phyloP scores from a whole-genome alignment of 1,140 invertebrate genomes.

The Periplaneta americana region DNA sequence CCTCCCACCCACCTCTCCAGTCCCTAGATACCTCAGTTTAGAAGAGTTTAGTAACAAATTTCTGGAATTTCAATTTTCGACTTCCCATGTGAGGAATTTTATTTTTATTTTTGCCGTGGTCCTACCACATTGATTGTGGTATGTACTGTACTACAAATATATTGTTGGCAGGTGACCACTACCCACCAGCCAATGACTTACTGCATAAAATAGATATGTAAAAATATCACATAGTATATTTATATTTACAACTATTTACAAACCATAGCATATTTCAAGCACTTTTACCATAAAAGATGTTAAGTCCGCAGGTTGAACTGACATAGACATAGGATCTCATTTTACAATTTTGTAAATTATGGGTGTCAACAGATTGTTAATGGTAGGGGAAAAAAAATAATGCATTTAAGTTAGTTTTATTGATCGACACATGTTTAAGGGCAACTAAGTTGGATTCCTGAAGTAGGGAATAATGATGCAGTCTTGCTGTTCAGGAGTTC shows the following conservation, averaged over 20 bases:
- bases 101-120: not conserved
- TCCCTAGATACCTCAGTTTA: no score
- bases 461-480: not conserved
- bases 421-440: not conserved
- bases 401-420: not conserved
- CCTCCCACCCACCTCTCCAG: no score
- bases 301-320: not conserved
- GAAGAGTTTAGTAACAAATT: no score
- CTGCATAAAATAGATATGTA: not conserved
- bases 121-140: not conserved
- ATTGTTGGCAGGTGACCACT: not conserved
- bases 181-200: not conserved
- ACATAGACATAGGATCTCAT: not conserved
- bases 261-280: not conserved
- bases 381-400: not conserved
- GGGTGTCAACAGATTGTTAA: not conserved
- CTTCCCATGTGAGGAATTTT: no score
- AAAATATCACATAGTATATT: not conserved
- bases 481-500: not conserved
- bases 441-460: not conserved
- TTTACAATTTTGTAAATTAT: not conserved
- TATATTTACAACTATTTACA: not conserved
- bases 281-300: not conserved
- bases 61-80: no score
- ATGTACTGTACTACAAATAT: not conserved